These are phyloP conservation scores for Hybos culiciformis DNA, from an alignment of 2,888 invertebrate genomes.

Conservation along the genomic window DNA sequence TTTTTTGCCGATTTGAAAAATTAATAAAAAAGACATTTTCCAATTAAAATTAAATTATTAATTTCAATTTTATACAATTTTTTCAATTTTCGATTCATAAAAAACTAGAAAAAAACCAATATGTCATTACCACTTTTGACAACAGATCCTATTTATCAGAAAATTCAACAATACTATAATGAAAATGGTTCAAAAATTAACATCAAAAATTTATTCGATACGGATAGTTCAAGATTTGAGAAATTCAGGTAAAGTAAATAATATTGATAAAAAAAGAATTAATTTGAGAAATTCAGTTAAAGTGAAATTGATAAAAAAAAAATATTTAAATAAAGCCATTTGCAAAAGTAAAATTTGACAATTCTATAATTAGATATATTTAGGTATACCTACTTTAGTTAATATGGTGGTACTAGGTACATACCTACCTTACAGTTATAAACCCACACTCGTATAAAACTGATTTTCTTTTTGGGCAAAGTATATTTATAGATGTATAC, in stretches of 20 bases:
- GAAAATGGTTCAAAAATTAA: constrained; percentile 59
- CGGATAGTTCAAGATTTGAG: constrained; percentile 68
- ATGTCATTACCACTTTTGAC: constrained; percentile 42
- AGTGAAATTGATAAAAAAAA: not conserved
- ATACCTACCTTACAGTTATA: no score
- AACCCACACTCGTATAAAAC: not conserved
- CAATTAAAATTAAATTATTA: no score
- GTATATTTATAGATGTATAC: not conserved
- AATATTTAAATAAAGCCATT: not conserved
- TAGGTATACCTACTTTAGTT: not conserved
- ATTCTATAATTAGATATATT: not conserved
- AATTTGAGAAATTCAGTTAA: not conserved
- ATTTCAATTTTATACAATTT: no score
- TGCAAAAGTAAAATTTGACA: not conserved
- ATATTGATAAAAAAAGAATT: not conserved
- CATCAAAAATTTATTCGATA: constrained; percentile 68
- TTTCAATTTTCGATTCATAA: no score
- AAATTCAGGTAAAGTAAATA: constrained; percentile 62
- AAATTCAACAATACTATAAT: constrained; percentile 61
- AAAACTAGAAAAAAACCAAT: no score
- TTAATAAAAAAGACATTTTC: no score
- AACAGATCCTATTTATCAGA: constrained; percentile 56
- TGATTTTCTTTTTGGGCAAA: not conserved
- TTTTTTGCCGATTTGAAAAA: no score
- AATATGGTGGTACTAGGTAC: no score